Percentiles rank a stretch among this genome's conserved stretches.
phyloP scores from a whole-genome alignment of 2,888 invertebrate genomes.

The Andrena marginata region DNA sequence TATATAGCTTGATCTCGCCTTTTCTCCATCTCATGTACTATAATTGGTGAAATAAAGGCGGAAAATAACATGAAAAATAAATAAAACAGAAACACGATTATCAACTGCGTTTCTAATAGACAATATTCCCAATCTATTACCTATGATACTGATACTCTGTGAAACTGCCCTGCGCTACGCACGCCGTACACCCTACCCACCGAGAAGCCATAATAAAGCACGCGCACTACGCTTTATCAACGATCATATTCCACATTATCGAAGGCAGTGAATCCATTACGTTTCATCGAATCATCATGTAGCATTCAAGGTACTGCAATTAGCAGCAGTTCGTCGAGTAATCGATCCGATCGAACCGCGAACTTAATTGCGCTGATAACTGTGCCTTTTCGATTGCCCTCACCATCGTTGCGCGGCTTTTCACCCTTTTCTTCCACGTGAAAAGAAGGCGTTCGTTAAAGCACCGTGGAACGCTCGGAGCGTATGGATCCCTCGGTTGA shows the following conservation, averaged over 20 bases:
- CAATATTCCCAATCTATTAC: too few relatives aligned
- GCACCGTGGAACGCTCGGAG: constrained; percentile 35
- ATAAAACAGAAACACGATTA: too few relatives aligned
- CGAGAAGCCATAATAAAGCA: neutral
- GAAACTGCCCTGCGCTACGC: too few relatives aligned
- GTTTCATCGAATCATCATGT: neutral
- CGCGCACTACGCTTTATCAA: neutral
- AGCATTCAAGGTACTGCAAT: neutral
- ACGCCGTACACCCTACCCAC: too few relatives aligned
- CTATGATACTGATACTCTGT: too few relatives aligned
- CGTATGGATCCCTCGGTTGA: constrained; percentile 38
- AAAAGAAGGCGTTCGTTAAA: constrained; percentile 60
- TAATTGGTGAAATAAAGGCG: too few relatives aligned
- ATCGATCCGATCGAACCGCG: constrained; percentile 27
- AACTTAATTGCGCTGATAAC: constrained; percentile 48
- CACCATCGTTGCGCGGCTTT: constrained; percentile 11
- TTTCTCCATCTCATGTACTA: too few relatives aligned
- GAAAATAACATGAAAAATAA: too few relatives aligned
- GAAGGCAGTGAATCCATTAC: neutral
- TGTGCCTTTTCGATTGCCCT: constrained; percentile 37
- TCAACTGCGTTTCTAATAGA: too few relatives aligned
- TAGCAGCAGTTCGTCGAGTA: constrained; percentile 30
- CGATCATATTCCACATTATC: neutral
- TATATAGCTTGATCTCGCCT: too few relatives aligned
- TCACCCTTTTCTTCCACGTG: neutral